A percentile compares a stretch with the other conserved stretches of the same genome.
phyloP scores from a whole-genome alignment of 2,797 vertebrate species.

The Phoxinus dragarum region DNA sequence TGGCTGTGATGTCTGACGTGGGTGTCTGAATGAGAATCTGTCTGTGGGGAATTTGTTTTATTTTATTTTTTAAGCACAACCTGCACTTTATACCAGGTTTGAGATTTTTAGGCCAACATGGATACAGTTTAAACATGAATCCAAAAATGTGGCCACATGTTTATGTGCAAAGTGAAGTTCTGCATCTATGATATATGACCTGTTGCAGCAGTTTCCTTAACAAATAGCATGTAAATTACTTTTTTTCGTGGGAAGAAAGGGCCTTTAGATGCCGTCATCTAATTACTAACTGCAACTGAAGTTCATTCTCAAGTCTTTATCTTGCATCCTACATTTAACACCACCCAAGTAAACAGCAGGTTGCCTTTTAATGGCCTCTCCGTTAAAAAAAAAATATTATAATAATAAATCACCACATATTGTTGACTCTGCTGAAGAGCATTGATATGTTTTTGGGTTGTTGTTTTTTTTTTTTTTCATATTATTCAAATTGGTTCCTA shows the following conservation, averaged over 20 bases:
- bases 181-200: background rate
- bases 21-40: constrained; percentile 13
- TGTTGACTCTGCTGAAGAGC: constrained; percentile 7
- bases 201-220: background rate
- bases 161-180: background rate
- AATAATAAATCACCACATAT: background rate
- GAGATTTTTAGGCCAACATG: background rate
- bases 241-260: background rate
- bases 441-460: background rate
- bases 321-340: constrained; percentile 27
- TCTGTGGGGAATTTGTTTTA: background rate
- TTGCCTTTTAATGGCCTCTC: constrained; percentile 26
- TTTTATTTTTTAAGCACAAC: background rate
- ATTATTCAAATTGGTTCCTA: background rate
- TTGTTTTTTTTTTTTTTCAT: background rate
- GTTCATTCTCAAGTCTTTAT: constrained; percentile 11
- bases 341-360: background rate
- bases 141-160: background rate
- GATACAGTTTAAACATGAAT: background rate
- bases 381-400: background rate
- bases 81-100: background rate
- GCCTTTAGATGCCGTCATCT: constrained; percentile 17
- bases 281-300: constrained; percentile 33
- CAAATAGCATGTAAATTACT: background rate
- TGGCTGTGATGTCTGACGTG: background rate